phyloP scores from a whole-genome alignment of 2,888 invertebrate species.

The Heteromurus nitidus region DNA sequence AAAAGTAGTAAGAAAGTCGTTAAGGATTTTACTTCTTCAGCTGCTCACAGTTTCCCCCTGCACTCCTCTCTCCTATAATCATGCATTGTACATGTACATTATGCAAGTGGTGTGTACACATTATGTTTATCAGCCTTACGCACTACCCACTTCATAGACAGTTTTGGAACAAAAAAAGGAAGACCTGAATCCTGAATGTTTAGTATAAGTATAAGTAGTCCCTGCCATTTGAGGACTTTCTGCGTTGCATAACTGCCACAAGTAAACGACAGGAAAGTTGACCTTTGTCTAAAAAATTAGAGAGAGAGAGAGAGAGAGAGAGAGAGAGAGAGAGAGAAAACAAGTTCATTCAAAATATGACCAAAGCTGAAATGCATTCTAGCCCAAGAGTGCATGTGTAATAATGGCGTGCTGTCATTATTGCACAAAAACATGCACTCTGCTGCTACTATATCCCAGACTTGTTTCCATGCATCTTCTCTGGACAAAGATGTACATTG shows the following conservation, averaged over 20 bases:
- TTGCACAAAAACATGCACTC: too few relatives aligned
- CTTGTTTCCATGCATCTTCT: not conserved
- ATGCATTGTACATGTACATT: constrained; percentile 6
- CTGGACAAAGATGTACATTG: not conserved
- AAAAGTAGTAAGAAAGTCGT: constrained; percentile 54
- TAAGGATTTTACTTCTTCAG: constrained; percentile 56
- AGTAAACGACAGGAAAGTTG: constrained; percentile 27
- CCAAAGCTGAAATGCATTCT: not conserved
- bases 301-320: not conserved
- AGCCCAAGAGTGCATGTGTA: not conserved
- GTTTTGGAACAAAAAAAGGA: too few relatives aligned
- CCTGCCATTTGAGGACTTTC: not conserved
- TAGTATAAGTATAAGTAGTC: too few relatives aligned
- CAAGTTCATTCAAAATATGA: not conserved
- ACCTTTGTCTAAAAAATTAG: constrained; percentile 2
- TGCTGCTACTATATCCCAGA: not conserved
- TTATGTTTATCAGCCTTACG: too few relatives aligned
- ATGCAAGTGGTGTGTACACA: too few relatives aligned
- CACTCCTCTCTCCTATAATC: not conserved
- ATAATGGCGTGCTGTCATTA: constrained; percentile 16
- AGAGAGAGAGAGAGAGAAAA: not conserved
- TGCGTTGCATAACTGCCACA: constrained; percentile 14
- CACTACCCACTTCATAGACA: too few relatives aligned
- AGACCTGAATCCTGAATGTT: too few relatives aligned
- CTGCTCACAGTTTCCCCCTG: constrained; percentile 31